Evolutionary conservation across 2,888 invertebrate genomes (phyloP).

Genomic region (Aplocera efformata): DNA sequence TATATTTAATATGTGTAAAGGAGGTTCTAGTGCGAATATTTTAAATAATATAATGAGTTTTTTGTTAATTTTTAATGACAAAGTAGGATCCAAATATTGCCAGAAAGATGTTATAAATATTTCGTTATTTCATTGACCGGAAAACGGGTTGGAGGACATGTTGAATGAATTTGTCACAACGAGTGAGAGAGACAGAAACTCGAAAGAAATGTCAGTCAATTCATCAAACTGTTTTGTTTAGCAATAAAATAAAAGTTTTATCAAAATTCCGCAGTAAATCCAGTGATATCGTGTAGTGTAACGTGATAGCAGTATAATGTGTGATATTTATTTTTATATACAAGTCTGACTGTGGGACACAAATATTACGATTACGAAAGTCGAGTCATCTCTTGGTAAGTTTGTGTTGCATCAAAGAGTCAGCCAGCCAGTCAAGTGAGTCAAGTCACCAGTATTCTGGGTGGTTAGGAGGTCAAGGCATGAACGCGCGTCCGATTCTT

Average conservation of each 20-base stretch:
- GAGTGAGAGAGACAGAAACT: conserved; percentile 49
- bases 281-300: conserved; percentile 60
- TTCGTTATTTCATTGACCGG: conserved; percentile 48
- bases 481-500: conserved; percentile 22
- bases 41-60: no score
- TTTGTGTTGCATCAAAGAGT: conserved; percentile 56
- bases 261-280: conserved; percentile 67
- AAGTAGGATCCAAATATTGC: no score
- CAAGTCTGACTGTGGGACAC: conserved; percentile 54
- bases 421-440: conserved; percentile 7
- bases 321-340: conserved; percentile 60
- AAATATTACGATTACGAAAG: conserved; percentile 46
- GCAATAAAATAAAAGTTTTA: conserved; percentile 46
- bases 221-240: conserved; percentile 74
- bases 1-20: no score
- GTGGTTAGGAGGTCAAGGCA: conserved; percentile 27
- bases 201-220: conserved; percentile 60
- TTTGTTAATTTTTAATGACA: no score
- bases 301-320: conserved; percentile 64
- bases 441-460: conserved; percentile 14
- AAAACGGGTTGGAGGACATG: conserved; percentile 71
- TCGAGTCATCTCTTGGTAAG: conserved; percentile 66
- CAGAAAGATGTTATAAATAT: neutral
- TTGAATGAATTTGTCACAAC: conserved; percentile 71
- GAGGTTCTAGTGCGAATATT: no score